These are phyloP conservation scores for Sphyrna mokarran DNA, from an alignment of 2,113 vertebrate species.

Conservation along the genomic window DNA sequence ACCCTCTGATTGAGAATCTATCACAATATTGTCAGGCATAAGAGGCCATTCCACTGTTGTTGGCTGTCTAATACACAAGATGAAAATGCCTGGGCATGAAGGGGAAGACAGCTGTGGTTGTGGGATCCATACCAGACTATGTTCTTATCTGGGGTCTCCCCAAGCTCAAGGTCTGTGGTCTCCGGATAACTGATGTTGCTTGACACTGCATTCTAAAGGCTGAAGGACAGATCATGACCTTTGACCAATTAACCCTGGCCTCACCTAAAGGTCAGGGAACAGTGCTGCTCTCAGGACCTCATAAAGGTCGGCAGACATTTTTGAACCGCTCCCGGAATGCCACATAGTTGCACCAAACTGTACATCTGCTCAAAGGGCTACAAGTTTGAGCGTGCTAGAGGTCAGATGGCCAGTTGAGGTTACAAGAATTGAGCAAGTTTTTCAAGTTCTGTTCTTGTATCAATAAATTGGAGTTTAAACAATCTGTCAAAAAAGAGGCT, in stretches of 20 bases:
- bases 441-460: background rate
- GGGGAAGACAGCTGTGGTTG: too few species aligned
- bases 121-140: too few species aligned
- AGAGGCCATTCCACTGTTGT: too few species aligned
- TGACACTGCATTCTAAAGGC: slow-evolving; percentile 74
- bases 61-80: too few species aligned
- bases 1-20: background rate
- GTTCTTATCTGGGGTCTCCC: too few species aligned
- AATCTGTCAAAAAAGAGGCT: background rate
- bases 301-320: slow-evolving; percentile 81
- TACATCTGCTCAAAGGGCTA: slow-evolving; percentile 84
- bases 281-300: slow-evolving; percentile 79
- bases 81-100: too few species aligned
- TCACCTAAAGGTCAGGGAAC: slow-evolving; percentile 79
- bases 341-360: slow-evolving; percentile 84
- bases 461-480: background rate
- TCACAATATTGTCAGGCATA: background rate
- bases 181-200: slow-evolving; percentile 65
- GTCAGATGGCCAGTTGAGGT: slow-evolving; percentile 71
- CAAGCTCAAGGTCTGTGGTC: slow-evolving; percentile 67
- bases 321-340: slow-evolving; percentile 80
- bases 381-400: slow-evolving; percentile 84
- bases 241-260: slow-evolving; percentile 80
- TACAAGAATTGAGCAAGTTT: slow-evolving; percentile 70
- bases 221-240: slow-evolving; percentile 79